Base-by-base conservation (phyloP, 2,113 vertebrate genomes). In the Lathamus discolor region DNA sequence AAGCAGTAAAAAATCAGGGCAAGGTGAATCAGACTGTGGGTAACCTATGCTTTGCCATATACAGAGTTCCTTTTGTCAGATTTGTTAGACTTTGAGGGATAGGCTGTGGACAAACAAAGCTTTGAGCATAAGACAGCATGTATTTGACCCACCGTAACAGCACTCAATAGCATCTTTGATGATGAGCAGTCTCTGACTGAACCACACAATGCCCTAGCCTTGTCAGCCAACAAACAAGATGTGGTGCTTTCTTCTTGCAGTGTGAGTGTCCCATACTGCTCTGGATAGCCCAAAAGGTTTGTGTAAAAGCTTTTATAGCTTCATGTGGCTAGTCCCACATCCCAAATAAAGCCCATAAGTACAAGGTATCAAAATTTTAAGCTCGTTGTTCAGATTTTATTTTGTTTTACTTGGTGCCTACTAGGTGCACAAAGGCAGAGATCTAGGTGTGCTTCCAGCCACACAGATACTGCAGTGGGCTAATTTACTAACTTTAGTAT, bases 141-240 rank as follows among this genome's bases (percentile, higher is more conserved):
- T 33, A 29, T 44, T 25, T 59, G 49, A 83, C 17, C 10, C 18
- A 16, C 5, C 25, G 17, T 44, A 54, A 72, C 23, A 44, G 16
- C 13, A 41, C 13, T 46, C 25, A n/a, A 2, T 11, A 69, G 5
- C 67, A 66, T 13, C 35, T 77, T 49, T 52, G 63, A 70, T 83
- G 20, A 41, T 37, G 57, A 85, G 29, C 17, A 79, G 19, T 27
- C 15, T 43, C 51, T 83, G 46, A 46, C 68, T 28, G n/a, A 94
- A 63, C 27, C 18, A n/a, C 22, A 35, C 4, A 37, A 35, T 7
- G 28, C 16, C 55, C 18, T 49, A 27, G n/a, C 22, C 0, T 0
- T 28, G 23, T 2, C 16, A 9, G 17, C 11, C 52, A 73, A 37
- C 12, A 51, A 68, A 39, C n/a, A 73, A 51, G 29, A 31, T 25